Evolutionary conservation across 2,888 invertebrate genomes (phyloP).

Genomic region (Agrilus mali): DNA sequence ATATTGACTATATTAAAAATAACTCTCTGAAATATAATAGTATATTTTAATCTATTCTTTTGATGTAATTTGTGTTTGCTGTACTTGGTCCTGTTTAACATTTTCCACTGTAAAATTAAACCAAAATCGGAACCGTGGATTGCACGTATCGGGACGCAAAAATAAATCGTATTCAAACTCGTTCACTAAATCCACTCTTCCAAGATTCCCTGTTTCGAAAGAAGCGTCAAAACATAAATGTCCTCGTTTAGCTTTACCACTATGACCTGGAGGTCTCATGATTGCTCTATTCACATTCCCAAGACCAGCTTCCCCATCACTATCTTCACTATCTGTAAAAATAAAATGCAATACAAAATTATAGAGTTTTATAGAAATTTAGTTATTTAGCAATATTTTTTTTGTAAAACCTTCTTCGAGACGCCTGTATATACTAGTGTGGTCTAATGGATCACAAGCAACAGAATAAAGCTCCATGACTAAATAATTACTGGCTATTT

Average conservation of each 20-base stretch:
- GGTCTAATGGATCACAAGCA: constrained; percentile 30
- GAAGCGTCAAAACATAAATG: constrained; percentile 95
- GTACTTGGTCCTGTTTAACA: constrained; percentile 79
- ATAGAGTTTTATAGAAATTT: constrained; percentile 5
- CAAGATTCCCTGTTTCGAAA: constrained; percentile 93
- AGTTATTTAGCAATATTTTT: constrained; percentile 5
- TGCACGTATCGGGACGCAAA: constrained; percentile 92
- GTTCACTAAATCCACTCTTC: constrained; percentile 85
- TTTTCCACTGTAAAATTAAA: constrained; percentile 98
- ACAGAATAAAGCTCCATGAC: constrained; percentile 2
- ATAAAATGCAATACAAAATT: neutral
- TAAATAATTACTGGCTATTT: constrained; percentile 5
- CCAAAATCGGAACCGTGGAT: constrained; percentile 87
- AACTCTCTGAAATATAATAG: constrained; percentile 56
- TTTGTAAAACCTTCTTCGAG: constrained; percentile 18
- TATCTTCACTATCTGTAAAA: constrained; percentile 73
- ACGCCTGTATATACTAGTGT: constrained; percentile 52
- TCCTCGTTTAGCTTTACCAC: constrained; percentile 90
- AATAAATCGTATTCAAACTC: constrained; percentile 95
- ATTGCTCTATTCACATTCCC: constrained; percentile 85
- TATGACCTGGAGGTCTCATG: constrained; percentile 81
- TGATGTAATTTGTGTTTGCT: constrained; percentile 5
- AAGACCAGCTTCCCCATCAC: constrained; percentile 84
- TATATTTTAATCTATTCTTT: neutral
- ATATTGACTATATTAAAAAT: constrained; percentile 96